Evolutionary conservation across 2,113 vertebrate species (phyloP), one percentile per base, ranked within the genome.

Genomic region (Chauna torquata): DNA sequence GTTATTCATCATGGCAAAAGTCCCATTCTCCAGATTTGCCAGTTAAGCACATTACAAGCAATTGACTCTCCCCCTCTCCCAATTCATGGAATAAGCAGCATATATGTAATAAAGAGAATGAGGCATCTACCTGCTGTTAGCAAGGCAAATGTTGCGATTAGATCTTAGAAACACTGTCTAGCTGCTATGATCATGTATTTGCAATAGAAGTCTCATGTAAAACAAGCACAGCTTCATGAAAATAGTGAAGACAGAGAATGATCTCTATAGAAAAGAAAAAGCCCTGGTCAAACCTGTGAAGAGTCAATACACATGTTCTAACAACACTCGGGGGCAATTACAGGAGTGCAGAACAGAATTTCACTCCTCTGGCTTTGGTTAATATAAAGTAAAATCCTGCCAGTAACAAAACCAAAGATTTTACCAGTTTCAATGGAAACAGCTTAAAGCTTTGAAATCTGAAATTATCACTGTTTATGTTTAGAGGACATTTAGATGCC

Each of bases 1-100:
- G 74, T 93, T 96, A 95, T 91, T 96, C 96, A 69, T 71, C 62
- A 17, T 95, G 91, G 97, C 93, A 96, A 19, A 87, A 92, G 68
- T 91, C 95, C 92, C 94, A 91, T 86, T 96, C 47, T 59, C 15
- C 82, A 92, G 82, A 81, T 69, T 44, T 97, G 88, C 83, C 83
- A 80, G 86, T 97, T 88, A 89, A 88, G 91, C 89, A 91, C 82
- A 74, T 66, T 94, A 90, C 78, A 90, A 49, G 75, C 77, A 91
- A 85, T 3, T 74, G 64, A 88, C 22, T 93, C 62, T 36, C 70
- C 83, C 44, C 58, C 59, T 88, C 64, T 66, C 50, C 50, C 47
- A 58, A 58, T 6, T 86, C 84, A 62, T 68, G 77, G 91, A 91
- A 76, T 80, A 95, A 95, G 76, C 59, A 88, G 75, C 70, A 72